phyloP scores from a whole-genome alignment of 2,113 vertebrate genomes.

The Rhinogobius similis region DNA sequence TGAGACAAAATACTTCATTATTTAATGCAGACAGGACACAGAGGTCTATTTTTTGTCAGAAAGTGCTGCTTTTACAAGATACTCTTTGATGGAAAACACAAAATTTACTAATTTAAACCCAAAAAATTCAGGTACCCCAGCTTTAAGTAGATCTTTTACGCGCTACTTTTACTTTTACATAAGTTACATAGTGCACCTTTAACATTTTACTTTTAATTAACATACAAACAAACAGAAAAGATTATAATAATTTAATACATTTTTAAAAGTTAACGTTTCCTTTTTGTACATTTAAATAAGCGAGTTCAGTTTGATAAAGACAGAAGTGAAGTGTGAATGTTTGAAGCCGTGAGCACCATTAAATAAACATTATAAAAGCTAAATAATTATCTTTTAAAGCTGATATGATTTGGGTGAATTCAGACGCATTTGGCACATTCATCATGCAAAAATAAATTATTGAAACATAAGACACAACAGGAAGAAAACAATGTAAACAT shows the following conservation, averaged over 20 bases:
- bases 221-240: background rate
- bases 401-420: background rate
- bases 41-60: too few relatives aligned
- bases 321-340: background rate
- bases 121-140: too few relatives aligned
- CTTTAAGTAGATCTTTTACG: too few relatives aligned
- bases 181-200: background rate
- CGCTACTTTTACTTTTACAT: too few relatives aligned
- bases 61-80: too few relatives aligned
- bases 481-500: constrained; percentile 8
- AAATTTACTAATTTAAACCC: too few relatives aligned
- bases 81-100: too few relatives aligned
- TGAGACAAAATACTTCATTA: too few relatives aligned
- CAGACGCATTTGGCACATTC: constrained; percentile 11
- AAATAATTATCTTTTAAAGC: background rate
- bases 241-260: too few relatives aligned
- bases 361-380: background rate
- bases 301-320: background rate
- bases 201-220: background rate
- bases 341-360: background rate
- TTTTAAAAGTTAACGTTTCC: too few relatives aligned
- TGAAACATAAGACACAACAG: constrained; percentile 58
- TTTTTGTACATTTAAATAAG: background rate
- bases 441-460: constrained; percentile 57
- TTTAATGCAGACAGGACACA: too few relatives aligned